Conservation (phyloP, 1,140 invertebrate genomes). For the Penaeus chinensis region DNA sequence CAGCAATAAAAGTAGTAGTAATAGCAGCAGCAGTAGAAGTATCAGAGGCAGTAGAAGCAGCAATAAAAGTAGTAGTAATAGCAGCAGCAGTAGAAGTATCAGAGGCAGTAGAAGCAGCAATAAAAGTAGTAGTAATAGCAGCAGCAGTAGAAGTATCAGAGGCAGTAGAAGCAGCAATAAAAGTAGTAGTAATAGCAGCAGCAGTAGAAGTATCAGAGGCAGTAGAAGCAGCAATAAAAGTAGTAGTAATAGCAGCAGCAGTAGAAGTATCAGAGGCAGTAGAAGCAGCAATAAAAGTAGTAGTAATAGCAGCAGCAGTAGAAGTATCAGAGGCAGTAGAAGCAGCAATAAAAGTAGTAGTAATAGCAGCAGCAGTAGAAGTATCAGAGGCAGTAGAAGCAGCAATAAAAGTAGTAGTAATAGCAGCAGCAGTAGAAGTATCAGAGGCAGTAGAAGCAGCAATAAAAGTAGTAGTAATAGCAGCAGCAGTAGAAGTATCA, state of each 20-base stretch:
- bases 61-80: slow-evolving; percentile 45
- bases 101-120: too few species aligned
- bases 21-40: slow-evolving; percentile 40
- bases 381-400: slow-evolving; percentile 15
- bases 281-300: too few species aligned
- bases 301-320: slow-evolving; percentile 38
- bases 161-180: slow-evolving; percentile 25
- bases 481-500: slow-evolving; percentile 38
- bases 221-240: slow-evolving; percentile 47
- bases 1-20: slow-evolving; percentile 47
- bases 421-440: slow-evolving; percentile 51
- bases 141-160: neutral
- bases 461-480: slow-evolving; percentile 48
- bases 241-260: slow-evolving; percentile 40
- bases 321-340: too few species aligned
- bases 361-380: neutral
- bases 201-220: slow-evolving; percentile 55
- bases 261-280: too few species aligned
- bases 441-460: slow-evolving; percentile 52
- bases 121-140: neutral
- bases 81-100: too few species aligned
- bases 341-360: neutral
- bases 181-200: slow-evolving; percentile 40
- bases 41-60: too few species aligned
- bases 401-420: slow-evolving; percentile 32